Percentiles rank a stretch among this genome's conserved stretches.
These are phyloP conservation scores for Sinocyclocheilus rhinocerous DNA, from an alignment of 2,113 vertebrate genomes.

Conservation along the genomic window DNA sequence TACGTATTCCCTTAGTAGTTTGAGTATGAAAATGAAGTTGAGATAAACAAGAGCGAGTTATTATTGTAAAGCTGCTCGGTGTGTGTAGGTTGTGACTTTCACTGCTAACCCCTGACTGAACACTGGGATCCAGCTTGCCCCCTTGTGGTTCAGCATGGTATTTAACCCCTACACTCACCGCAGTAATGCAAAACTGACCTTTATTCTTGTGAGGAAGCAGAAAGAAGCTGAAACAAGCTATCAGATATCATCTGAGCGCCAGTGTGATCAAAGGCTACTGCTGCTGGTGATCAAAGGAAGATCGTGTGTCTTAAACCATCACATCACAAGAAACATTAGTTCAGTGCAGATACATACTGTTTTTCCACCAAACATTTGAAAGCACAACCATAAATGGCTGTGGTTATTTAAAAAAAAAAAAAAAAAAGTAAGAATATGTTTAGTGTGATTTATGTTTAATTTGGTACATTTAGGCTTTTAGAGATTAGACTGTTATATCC, in stretches of 20 bases:
- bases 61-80: background rate
- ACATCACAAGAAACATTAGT: background rate
- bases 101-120: conserved; percentile 29
- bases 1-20: background rate
- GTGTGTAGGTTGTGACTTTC: conserved; percentile 25
- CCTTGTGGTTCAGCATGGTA: conserved; percentile 63
- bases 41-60: background rate
- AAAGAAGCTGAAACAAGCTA: background rate
- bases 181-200: conserved; percentile 3
- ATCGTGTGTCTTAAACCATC: background rate
- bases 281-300: background rate
- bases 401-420: too few relatives aligned
- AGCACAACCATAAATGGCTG: background rate
- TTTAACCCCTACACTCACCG: conserved; percentile 35
- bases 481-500: background rate
- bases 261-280: background rate
- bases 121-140: conserved; percentile 55
- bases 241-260: background rate
- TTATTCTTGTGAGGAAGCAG: conserved; percentile 1
- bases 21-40: background rate
- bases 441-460: too few relatives aligned
- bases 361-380: background rate
- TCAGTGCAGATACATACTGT: background rate
- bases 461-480: background rate
- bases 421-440: too few relatives aligned